phyloP scores from a whole-genome alignment of 2,113 vertebrate genomes.

The Hiodon tergisus region DNA sequence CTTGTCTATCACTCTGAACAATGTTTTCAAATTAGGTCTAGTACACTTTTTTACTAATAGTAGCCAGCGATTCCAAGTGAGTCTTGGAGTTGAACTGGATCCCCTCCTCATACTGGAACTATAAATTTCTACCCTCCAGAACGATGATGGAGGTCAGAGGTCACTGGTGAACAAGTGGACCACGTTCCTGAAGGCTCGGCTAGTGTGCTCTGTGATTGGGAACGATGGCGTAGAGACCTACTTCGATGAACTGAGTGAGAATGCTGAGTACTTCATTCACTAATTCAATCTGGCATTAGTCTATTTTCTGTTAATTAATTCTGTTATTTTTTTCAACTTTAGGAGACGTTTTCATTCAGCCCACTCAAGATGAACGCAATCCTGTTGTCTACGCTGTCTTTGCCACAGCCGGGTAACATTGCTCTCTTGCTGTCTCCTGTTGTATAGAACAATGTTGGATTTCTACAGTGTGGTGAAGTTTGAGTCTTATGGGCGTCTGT shows the following conservation, averaged over 20 bases:
- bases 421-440: not conserved
- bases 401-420: conserved; percentile 68
- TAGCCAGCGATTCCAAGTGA: too few species aligned
- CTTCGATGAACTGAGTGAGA: conserved; percentile 76
- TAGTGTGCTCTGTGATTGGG: conserved; percentile 74
- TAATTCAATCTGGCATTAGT: not conserved
- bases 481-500: too few species aligned
- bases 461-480: not conserved
- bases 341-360: conserved; percentile 76
- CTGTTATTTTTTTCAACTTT: conserved; percentile 24
- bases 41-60: too few species aligned
- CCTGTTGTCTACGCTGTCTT: conserved; percentile 72
- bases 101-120: not conserved
- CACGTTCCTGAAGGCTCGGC: conserved; percentile 74
- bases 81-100: not conserved
- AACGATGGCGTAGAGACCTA: conserved; percentile 73
- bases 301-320: not conserved
- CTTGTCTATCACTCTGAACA: not conserved
- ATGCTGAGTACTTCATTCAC: not conserved
- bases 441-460: not conserved
- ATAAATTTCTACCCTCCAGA: conserved; percentile 43
- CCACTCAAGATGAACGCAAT: conserved; percentile 68
- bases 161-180: conserved; percentile 79
- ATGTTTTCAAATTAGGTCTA: not conserved
- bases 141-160: conserved; percentile 75